Evolutionary conservation across 2,888 invertebrate species (phyloP).

Genomic region (Aleiodes alternator): DNA sequence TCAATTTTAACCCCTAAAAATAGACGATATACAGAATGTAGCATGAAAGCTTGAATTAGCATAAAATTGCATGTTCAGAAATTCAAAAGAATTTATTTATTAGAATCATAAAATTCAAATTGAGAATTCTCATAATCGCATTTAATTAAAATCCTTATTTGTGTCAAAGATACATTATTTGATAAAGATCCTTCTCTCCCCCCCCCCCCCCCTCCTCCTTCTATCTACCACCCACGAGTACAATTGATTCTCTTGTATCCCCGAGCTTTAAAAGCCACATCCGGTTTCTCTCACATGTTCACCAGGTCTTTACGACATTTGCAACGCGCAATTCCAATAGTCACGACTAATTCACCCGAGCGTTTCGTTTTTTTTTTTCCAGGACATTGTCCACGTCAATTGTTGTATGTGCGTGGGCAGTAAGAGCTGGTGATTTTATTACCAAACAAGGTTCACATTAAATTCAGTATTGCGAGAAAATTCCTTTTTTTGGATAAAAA

Average conservation of each 20-base stretch:
- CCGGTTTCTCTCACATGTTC: constrained; percentile 34
- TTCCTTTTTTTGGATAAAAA: background rate
- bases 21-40: no score
- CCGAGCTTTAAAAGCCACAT: constrained; percentile 34
- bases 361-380: constrained; percentile 23
- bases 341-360: constrained; percentile 30
- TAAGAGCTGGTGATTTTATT: constrained; percentile 34
- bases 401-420: constrained; percentile 41
- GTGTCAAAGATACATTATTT: constrained; percentile 4
- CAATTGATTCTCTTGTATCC: constrained; percentile 26
- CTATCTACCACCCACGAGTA: constrained; percentile 35
- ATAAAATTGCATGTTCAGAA: no score
- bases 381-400: constrained; percentile 25
- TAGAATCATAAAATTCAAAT: background rate
- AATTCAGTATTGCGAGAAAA: constrained; percentile 25
- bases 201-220: background rate
- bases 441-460: constrained; percentile 36
- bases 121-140: background rate
- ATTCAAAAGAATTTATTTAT: no score
- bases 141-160: constrained; percentile 33
- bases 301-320: constrained; percentile 36
- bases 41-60: no score
- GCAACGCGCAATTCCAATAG: constrained; percentile 36
- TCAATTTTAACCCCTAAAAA: no score
- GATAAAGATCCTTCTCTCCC: constrained; percentile 4